These are phyloP conservation scores for Rhynchonycteris naso DNA, from an alignment of 2,797 vertebrate genomes.

Conservation along the genomic window DNA sequence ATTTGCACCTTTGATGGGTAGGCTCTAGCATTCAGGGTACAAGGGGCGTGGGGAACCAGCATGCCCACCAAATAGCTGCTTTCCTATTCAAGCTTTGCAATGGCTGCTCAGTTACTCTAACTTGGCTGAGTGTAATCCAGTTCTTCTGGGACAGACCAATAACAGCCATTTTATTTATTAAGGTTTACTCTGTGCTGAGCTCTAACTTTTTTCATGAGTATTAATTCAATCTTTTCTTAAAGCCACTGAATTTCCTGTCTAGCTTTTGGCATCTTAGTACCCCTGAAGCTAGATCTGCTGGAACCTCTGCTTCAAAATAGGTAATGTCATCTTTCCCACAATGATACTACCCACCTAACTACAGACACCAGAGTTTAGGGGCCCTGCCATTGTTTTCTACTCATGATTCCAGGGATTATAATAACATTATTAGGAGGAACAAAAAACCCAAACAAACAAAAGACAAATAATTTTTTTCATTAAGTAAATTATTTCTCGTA, in stretches of 20 bases:
- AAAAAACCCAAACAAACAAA: background rate
- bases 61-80: background rate
- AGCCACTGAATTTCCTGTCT: background rate
- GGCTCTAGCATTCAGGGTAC: background rate
- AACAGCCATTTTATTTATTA: background rate
- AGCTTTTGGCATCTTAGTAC: background rate
- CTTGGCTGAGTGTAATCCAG: background rate
- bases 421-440: background rate
- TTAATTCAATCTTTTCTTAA: slow-evolving; percentile 35
- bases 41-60: background rate
- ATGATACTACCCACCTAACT: background rate
- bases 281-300: background rate
- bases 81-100: background rate
- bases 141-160: background rate
- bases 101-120: background rate
- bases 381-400: background rate
- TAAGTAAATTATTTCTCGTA: slow-evolving; percentile 12
- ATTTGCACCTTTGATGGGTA: background rate
- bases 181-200: background rate
- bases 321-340: background rate
- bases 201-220: background rate
- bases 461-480: background rate
- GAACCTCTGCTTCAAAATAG: background rate
- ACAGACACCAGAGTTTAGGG: background rate
- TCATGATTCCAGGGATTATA: background rate